Evolutionary conservation across 1,140 invertebrate species (phyloP), one percentile per base, ranked within the genome.

Genomic region (Andricus grossulariae): DNA sequence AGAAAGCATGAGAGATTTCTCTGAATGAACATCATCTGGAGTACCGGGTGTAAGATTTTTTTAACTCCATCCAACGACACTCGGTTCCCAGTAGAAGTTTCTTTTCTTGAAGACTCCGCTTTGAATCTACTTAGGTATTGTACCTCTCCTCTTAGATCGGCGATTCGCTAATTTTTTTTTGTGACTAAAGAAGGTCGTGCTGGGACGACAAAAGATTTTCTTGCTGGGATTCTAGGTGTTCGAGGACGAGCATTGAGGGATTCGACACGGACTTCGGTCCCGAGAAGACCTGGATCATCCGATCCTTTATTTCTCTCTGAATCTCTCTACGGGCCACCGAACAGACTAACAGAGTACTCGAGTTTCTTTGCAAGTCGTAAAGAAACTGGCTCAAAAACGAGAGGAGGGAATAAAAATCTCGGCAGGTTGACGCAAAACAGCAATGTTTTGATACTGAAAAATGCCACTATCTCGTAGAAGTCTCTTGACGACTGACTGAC

Each of bases 211-310:
- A 66, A 66, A 66, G 60, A 66, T 39, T 66, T 66, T 66, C 25
- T 66, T 66, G 60, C 10, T 32, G 16, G 4, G 19, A 21, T 51
- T 71, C 66, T 76, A 45, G 19, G 55, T 51, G 71, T 60, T 60
- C 51, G 51, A 57, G 75, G 55, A 71, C 75, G 70, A 72, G 60
- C 52, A 75, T 75, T 75, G 55, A 75, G 19, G 49, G 73, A 75
- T 75, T 75, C 73, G 73, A 75, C 73, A 75, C 50, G 73, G 73
- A 49, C 57, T 75, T 75, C 73, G 49, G 45, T 51, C 71, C 45
- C 45, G 49, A 12, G 72, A 51, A 39, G 55, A 74, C 76, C 72
- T 77, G 57, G 45, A 77, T 77, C 71, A 52, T 72, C 57, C 19
- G 72, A 76, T 55, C 25, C 66, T 72, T 77, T 55, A n/a, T 72